Percentiles rank a stretch among this genome's conserved stretches.
Evolutionary conservation across 2,797 vertebrate genomes (phyloP).

Genomic region (Melanotaenia trifasciata): DNA sequence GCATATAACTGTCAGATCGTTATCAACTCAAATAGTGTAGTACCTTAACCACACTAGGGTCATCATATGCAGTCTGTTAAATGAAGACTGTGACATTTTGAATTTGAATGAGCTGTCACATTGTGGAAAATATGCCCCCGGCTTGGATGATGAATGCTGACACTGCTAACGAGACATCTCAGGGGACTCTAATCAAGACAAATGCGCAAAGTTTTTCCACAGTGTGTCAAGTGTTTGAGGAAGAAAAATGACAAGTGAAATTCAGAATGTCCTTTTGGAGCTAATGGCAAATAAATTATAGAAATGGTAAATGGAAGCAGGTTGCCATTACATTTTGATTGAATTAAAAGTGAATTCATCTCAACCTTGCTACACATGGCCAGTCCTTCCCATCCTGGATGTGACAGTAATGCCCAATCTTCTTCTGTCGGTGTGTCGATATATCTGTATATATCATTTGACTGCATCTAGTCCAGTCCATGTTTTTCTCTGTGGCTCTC

Average conservation of each 20-base stretch:
- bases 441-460: not conserved
- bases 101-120: slow-evolving; percentile 35
- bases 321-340: slow-evolving; percentile 56
- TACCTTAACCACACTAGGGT: slow-evolving; percentile 15
- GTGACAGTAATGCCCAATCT: slow-evolving; percentile 58
- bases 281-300: slow-evolving; percentile 68
- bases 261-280: slow-evolving; percentile 56
- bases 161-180: slow-evolving; percentile 50
- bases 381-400: slow-evolving; percentile 37
- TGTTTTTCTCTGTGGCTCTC: slow-evolving; percentile 47
- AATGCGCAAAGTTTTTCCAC: slow-evolving; percentile 57
- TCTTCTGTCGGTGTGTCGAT: slow-evolving; percentile 16
- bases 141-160: slow-evolving; percentile 63
- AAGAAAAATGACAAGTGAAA: slow-evolving; percentile 57
- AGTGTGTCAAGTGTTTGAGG: slow-evolving; percentile 52
- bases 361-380: slow-evolving; percentile 41
- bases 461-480: slow-evolving; percentile 22
- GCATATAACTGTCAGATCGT: slow-evolving; percentile 3
- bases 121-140: slow-evolving; percentile 21
- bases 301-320: slow-evolving; percentile 59
- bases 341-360: slow-evolving; percentile 66
- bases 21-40: slow-evolving; percentile 24
- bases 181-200: slow-evolving; percentile 61
- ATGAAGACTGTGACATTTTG: slow-evolving; percentile 37
- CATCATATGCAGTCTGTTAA: slow-evolving; percentile 8